Evolutionary conservation across 1,140 invertebrate genomes (phyloP).

Genomic region (Mesaphorura yosii): DNA sequence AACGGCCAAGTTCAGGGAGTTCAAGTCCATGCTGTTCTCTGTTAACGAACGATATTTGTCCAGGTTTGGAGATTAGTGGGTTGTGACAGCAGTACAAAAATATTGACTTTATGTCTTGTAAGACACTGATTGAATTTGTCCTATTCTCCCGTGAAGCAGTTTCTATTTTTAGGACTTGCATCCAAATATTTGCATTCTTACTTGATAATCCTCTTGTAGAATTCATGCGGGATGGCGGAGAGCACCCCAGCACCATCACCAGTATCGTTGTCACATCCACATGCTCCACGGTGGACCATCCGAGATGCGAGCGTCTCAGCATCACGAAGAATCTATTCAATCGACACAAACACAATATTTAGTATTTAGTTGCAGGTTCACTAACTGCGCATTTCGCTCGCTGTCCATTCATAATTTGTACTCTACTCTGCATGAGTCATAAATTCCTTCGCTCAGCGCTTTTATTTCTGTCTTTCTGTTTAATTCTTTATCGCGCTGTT

Average conservation of each 20-base stretch:
- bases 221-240: conserved; percentile 87
- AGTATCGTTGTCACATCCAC: conserved; percentile 96
- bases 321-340: conserved; percentile 86
- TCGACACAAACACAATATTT: conserved; percentile 32
- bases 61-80: too few relatives aligned
- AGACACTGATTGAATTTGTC: too few relatives aligned
- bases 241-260: conserved; percentile 96
- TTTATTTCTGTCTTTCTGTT: too few relatives aligned
- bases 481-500: too few relatives aligned
- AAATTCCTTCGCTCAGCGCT: too few relatives aligned
- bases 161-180: background rate
- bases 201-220: conserved; percentile 74
- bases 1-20: conserved; percentile 72
- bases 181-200: conserved; percentile 6
- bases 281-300: conserved; percentile 98
- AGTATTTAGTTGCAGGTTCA: background rate
- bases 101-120: too few relatives aligned
- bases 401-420: too few relatives aligned
- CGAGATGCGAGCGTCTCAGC: conserved; percentile 82
- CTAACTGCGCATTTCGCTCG: too few relatives aligned
- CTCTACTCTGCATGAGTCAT: too few relatives aligned
- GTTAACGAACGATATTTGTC: conserved; percentile 34
- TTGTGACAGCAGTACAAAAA: too few relatives aligned
- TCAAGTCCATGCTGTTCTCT: conserved; percentile 64
- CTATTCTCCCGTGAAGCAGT: background rate